These are phyloP conservation scores for Drosophila parvula DNA, from an alignment of 1,140 invertebrate species.

Conservation along the genomic window DNA sequence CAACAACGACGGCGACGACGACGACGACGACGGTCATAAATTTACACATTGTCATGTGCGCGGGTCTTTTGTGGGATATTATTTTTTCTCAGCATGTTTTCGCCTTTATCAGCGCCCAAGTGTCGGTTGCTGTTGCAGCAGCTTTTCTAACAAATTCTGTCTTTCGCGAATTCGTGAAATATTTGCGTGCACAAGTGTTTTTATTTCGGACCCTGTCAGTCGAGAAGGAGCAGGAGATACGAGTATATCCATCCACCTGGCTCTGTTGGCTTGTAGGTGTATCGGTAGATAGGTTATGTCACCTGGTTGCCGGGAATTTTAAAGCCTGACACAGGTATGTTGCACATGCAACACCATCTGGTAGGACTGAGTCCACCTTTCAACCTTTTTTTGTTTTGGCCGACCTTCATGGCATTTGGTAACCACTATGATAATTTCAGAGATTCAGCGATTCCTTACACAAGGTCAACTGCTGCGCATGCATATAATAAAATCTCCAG, in stretches of 20 bases:
- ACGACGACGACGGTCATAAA: slow-evolving; percentile 61
- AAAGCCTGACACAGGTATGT: slow-evolving; percentile 21
- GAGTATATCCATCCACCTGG: slow-evolving; percentile 10
- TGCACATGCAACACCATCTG: slow-evolving; percentile 25
- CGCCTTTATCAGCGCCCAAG: slow-evolving; percentile 42
- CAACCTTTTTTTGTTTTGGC: slow-evolving; percentile 2
- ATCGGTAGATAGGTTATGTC: slow-evolving; percentile 30
- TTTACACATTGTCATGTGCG: slow-evolving; percentile 75
- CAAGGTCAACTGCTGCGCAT: slow-evolving; percentile 70
- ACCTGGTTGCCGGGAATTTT: slow-evolving; percentile 22
- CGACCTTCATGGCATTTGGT: slow-evolving; percentile 67
- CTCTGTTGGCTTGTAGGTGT: slow-evolving; percentile 10
- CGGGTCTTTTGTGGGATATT: slow-evolving; percentile 50
- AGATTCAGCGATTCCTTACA: slow-evolving; percentile 53
- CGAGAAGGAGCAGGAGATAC: neutral
- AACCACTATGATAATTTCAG: slow-evolving; percentile 55
- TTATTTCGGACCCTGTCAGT: slow-evolving; percentile 27
- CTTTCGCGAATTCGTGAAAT: slow-evolving; percentile 65
- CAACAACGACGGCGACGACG: neutral
- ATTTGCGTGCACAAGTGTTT: slow-evolving; percentile 79
- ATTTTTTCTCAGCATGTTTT: slow-evolving; percentile 47
- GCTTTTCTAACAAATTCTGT: slow-evolving; percentile 77
- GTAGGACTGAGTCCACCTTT: neutral
- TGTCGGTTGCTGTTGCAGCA: slow-evolving; percentile 40
- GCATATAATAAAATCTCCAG: slow-evolving; percentile 42